Evolutionary conservation across 2,888 invertebrate species (phyloP).

Genomic region (Dynastes maya): DNA sequence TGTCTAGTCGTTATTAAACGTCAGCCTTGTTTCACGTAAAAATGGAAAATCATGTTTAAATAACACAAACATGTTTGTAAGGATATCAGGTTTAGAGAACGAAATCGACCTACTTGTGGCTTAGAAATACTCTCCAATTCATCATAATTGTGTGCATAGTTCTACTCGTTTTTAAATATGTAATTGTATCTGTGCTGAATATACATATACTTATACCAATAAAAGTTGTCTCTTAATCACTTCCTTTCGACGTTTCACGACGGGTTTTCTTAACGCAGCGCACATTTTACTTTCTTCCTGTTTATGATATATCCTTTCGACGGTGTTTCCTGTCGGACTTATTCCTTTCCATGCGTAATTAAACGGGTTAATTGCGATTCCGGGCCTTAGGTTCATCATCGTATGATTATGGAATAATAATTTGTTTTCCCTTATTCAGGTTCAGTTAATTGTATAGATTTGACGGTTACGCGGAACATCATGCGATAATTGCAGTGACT

Average conservation of each 20-base stretch:
- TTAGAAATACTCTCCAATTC: constrained; percentile 24
- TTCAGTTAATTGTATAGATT: not conserved
- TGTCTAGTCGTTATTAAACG: not conserved
- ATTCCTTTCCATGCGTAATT: constrained; percentile 21
- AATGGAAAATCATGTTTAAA: not conserved
- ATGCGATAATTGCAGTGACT: too few species aligned
- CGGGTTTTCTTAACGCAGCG: constrained; percentile 20
- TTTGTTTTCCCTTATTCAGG: not conserved
- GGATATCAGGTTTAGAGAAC: constrained; percentile 21
- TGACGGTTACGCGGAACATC: not conserved
- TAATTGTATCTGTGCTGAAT: not conserved
- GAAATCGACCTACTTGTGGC: constrained; percentile 24
- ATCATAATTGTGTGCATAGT: constrained; percentile 24
- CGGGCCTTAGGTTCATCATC: not conserved
- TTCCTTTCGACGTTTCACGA: constrained; percentile 28
- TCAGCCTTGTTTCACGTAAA: constrained; percentile 5
- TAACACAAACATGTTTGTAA: not conserved
- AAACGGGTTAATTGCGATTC: constrained; percentile 4
- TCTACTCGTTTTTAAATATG: not conserved
- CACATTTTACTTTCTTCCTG: constrained; percentile 40
- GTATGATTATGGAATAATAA: constrained; percentile 3
- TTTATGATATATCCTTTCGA: constrained; percentile 20
- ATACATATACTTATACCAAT: not conserved
- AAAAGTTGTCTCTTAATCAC: constrained; percentile 41
- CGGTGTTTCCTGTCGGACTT: constrained; percentile 26